phyloP scores from a whole-genome alignment of 1,140 invertebrate species.

The Grapholita molesta region DNA sequence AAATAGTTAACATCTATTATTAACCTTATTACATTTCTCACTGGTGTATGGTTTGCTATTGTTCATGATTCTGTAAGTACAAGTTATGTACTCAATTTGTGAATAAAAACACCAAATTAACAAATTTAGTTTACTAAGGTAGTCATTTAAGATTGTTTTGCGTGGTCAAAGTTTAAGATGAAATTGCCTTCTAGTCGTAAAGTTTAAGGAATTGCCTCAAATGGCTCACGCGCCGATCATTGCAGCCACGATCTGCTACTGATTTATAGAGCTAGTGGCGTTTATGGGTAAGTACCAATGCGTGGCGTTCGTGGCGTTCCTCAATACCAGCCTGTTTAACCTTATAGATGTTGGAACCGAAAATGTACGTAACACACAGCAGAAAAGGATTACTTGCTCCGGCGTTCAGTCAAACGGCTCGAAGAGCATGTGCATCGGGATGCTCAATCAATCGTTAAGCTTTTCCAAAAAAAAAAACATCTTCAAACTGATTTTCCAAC shows the following conservation, averaged over 20 bases:
- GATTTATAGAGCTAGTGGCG: constrained; percentile 3
- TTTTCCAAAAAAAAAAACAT: no score
- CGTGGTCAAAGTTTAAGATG: background rate
- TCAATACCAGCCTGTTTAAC: background rate
- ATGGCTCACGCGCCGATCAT: background rate
- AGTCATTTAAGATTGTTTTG: background rate
- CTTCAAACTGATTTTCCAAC: no score
- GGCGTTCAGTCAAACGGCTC: no score
- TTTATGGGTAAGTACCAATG: background rate
- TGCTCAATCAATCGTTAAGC: no score
- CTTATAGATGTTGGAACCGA: background rate
- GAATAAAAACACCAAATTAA: no score
- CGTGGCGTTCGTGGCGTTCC: background rate
- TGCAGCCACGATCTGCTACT: constrained; percentile 1
- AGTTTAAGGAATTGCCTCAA: constrained; percentile 1
- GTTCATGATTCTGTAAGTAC: background rate
- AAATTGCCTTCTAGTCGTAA: constrained; percentile 10
- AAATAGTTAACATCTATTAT: background rate
- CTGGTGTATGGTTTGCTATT: background rate
- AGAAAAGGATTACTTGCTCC: background rate
- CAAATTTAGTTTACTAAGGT: background rate
- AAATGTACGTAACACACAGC: background rate
- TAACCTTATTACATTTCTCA: background rate
- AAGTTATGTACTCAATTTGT: no score
- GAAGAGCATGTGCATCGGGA: no score